A percentile compares a stretch with the other conserved stretches of the same genome.
Conservation (phyloP, 2,888 invertebrate genomes). For the Dasypogon diadema region DNA sequence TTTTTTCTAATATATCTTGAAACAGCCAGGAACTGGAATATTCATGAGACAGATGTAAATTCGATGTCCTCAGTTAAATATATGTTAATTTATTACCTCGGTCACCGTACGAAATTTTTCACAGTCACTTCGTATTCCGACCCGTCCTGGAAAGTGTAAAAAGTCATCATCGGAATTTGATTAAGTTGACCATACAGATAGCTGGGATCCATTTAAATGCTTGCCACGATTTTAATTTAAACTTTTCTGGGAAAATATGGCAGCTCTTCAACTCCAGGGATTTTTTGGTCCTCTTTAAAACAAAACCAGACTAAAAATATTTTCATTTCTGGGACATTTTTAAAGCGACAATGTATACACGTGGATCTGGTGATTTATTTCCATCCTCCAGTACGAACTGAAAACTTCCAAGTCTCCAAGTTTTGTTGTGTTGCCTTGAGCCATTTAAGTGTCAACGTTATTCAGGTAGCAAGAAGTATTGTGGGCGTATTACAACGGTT, state of each 20-base stretch:
- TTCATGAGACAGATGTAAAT: constrained; percentile 24
- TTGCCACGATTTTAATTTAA: constrained; percentile 23
- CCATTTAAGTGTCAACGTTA: too few species aligned
- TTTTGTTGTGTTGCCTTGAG: too few species aligned
- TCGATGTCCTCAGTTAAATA: constrained; percentile 18
- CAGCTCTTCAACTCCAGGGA: too few species aligned
- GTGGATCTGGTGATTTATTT: too few species aligned
- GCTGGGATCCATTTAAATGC: neutral
- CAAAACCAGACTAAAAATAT: too few species aligned
- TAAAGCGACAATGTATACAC: too few species aligned
- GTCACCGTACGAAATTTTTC: constrained; percentile 5
- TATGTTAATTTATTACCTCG: constrained; percentile 33
- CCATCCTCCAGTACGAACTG: too few species aligned
- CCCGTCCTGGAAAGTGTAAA: neutral
- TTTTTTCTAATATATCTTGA: too few species aligned
- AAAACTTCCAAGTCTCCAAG: too few species aligned
- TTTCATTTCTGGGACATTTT: too few species aligned
- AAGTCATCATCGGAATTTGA: constrained; percentile 22
- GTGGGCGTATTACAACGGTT: neutral
- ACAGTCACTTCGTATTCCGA: neutral
- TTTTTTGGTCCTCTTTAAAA: too few species aligned
- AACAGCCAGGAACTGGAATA: constrained; percentile 2
- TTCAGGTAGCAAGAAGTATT: neutral
- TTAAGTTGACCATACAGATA: constrained; percentile 1
- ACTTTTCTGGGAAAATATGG: neutral